Evolutionary conservation across 1,140 invertebrate species (phyloP), one percentile per base, ranked within the genome.

Genomic region (Chelonus insularis): DNA sequence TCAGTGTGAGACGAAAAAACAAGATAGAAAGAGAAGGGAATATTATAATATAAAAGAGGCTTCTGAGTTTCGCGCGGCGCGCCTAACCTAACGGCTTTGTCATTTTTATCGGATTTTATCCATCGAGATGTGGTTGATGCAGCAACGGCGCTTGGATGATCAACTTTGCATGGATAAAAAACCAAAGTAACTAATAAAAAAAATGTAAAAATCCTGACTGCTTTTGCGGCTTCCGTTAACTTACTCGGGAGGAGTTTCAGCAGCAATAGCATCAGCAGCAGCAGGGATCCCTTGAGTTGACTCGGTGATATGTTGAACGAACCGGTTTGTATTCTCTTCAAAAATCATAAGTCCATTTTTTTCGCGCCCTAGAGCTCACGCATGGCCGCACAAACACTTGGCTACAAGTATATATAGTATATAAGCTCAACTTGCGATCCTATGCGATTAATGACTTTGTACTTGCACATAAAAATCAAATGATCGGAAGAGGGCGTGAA

Each of bases 71-170:
- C 25, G 52, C 60, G 16, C 21, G 54, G 39, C 60, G 36, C 54
- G 48, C 60, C 55, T 52, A 57, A 50, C 54, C 55, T 62, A 57
- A 57, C 60, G 55, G 60, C 55, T 57, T 62, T 50, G 52, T 50
- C 43, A 41, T 57, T 56, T 62, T 57, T 60, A 60, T 62, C 60
- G 60, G 41, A 56, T 62, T 56, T 37, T 62, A 62, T 62, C 60
- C 60, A 47, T 34, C 39, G 60, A 55, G 60, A 57, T 57, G 55
- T 39, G 60, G 37, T 48, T 51, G 39, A 20, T 50, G 47, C 45
- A 23, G 48, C 37, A 51, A 52, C 50, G 57, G 29, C 32, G 18
- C 11, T 20, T 21, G 12, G 34, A 20, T 18, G 47, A 36, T 45
- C 36, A 23, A 45, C 37, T 54, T 60, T 60, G 50, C 50, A 60